These are phyloP conservation scores for Thera obeliscata DNA, from an alignment of 2,888 invertebrate species.

Conservation along the genomic window DNA sequence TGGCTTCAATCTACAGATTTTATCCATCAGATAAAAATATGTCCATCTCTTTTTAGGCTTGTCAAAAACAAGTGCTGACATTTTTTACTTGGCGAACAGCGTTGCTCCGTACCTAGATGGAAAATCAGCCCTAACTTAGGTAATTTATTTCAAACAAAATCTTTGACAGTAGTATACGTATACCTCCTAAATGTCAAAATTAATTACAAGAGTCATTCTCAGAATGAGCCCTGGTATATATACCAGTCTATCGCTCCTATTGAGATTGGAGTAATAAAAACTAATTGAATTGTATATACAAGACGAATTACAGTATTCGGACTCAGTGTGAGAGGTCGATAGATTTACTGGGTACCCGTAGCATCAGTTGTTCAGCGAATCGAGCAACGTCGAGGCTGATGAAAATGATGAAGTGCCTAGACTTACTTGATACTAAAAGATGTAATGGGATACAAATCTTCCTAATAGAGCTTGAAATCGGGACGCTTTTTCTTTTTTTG, in stretches of 20 bases:
- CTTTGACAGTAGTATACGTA: background rate
- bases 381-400: no score
- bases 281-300: slow-evolving; percentile 30
- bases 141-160: background rate
- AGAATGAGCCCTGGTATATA: slow-evolving; percentile 1
- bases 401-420: no score
- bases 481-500: no score
- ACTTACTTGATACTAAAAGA: no score
- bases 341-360: slow-evolving; percentile 11
- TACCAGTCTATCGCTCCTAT: slow-evolving; percentile 3
- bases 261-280: slow-evolving; percentile 20
- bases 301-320: slow-evolving; percentile 23
- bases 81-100: no score
- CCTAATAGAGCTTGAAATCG: no score
- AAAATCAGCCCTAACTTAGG: background rate
- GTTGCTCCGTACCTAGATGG: no score
- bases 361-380: background rate
- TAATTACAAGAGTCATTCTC: background rate
- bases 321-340: slow-evolving; percentile 14
- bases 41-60: no score
- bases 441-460: no score
- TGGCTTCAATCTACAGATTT: no score
- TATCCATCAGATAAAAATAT: no score
- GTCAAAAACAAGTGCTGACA: no score
- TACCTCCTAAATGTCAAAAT: background rate